Percentiles rank a stretch among this genome's conserved stretches.
phyloP scores from a whole-genome alignment of 2,888 invertebrate species.

The Cataglyphis albicans region DNA sequence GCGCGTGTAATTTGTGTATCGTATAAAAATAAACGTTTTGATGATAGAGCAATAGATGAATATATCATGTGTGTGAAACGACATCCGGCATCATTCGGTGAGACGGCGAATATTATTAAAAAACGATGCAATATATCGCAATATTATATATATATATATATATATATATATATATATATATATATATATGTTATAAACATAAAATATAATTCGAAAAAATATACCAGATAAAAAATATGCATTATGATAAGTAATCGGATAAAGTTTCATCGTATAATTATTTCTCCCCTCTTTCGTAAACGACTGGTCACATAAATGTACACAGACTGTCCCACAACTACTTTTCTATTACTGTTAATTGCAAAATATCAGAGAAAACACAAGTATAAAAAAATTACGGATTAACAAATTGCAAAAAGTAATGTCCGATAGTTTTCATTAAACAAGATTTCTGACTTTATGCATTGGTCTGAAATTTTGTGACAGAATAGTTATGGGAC shows the following conservation, averaged over 20 bases:
- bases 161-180: constrained; percentile 37
- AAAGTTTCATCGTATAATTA: constrained; percentile 61
- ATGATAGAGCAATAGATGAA: constrained; percentile 72
- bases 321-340: constrained; percentile 27
- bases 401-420: neutral
- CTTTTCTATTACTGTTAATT: neutral
- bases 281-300: constrained; percentile 48
- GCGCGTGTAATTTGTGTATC: constrained; percentile 75
- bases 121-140: constrained; percentile 57
- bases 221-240: constrained; percentile 72
- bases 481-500: constrained; percentile 10
- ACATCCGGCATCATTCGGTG: constrained; percentile 63
- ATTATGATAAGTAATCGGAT: constrained; percentile 68
- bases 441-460: neutral
- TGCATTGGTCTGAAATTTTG: neutral
- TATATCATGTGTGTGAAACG: constrained; percentile 61
- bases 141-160: constrained; percentile 61
- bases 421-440: neutral
- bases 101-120: constrained; percentile 66
- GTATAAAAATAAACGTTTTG: constrained; percentile 83
- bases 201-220: constrained; percentile 76
- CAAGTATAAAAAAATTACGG: neutral
- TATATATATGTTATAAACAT: constrained; percentile 67
- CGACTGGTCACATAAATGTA: constrained; percentile 21
- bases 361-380: neutral